Evolutionary conservation across 2,888 invertebrate species (phyloP).

Genomic region (Octonoba sinensis): DNA sequence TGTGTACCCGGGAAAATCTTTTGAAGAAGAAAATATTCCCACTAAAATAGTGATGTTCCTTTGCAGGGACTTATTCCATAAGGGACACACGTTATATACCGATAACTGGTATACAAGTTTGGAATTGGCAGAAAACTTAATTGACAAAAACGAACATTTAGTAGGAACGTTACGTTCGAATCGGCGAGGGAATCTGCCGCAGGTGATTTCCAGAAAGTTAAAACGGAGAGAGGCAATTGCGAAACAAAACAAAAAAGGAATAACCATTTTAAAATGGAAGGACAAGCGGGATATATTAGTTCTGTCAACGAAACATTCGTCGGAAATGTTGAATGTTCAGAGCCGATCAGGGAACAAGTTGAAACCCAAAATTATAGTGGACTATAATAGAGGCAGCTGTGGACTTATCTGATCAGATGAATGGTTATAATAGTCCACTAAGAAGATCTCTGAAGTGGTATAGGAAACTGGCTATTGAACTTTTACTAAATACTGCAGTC

Average conservation of each 20-base stretch:
- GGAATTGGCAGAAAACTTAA: too few relatives aligned
- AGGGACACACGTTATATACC: conserved; percentile 32
- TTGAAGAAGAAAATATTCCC: conserved; percentile 19
- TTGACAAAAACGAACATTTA: conserved; percentile 69
- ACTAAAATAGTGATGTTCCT: conserved; percentile 28
- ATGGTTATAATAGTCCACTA: too few relatives aligned
- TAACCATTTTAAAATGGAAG: conserved; percentile 67
- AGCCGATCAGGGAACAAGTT: too few relatives aligned
- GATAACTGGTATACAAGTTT: conserved; percentile 68
- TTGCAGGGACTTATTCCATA: conserved; percentile 18
- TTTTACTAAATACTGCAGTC: too few relatives aligned
- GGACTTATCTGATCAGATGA: too few relatives aligned
- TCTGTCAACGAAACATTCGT: conserved; percentile 69
- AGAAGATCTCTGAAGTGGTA: too few relatives aligned
- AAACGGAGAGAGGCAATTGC: too few relatives aligned
- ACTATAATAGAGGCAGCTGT: too few relatives aligned
- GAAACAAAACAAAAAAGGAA: conserved; percentile 65
- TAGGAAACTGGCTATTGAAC: too few relatives aligned
- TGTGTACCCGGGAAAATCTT: conserved; percentile 17
- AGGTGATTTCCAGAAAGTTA: conserved; percentile 68
- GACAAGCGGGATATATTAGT: conserved; percentile 69
- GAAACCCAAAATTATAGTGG: too few relatives aligned
- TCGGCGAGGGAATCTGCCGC: conserved; percentile 68
- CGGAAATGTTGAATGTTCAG: conserved; percentile 15
- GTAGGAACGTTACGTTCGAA: conserved; percentile 70